These are phyloP conservation scores for Elaphurus davidianus DNA, from an alignment of 2,113 vertebrate species.

Conservation along the genomic window DNA sequence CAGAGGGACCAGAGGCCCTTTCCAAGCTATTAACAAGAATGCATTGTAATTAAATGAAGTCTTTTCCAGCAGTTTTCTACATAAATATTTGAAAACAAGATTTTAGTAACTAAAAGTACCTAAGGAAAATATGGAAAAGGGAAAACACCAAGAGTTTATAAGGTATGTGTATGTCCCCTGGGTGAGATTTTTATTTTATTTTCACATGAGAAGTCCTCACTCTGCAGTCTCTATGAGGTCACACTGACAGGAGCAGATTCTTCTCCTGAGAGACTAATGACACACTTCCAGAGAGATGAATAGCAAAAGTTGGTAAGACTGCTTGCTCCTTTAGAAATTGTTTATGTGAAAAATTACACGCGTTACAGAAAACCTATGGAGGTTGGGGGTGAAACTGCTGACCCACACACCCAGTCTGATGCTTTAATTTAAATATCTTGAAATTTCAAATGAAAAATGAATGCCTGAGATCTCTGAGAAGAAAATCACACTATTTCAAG, in stretches of 20 bases:
- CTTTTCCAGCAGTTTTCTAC: neutral
- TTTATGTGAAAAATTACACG: neutral
- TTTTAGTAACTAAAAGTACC: neutral
- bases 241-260: neutral
- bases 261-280: neutral
- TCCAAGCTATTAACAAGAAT: conserved; percentile 30
- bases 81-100: conserved; percentile 54
- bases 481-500: neutral
- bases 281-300: neutral
- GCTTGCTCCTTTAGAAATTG: neutral
- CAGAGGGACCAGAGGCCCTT: neutral
- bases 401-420: neutral
- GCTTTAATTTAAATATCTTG: neutral
- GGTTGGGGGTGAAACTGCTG: neutral
- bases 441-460: neutral
- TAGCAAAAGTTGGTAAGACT: neutral
- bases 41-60: conserved; percentile 19
- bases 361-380: neutral
- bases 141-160: neutral
- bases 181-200: neutral
- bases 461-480: neutral
- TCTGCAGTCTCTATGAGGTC: neutral
- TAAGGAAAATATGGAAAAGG: neutral
- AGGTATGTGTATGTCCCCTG: neutral
- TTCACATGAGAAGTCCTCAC: neutral